These are phyloP conservation scores for Alligator sinensis DNA, from an alignment of 2,113 vertebrate species.

Conservation along the genomic window DNA sequence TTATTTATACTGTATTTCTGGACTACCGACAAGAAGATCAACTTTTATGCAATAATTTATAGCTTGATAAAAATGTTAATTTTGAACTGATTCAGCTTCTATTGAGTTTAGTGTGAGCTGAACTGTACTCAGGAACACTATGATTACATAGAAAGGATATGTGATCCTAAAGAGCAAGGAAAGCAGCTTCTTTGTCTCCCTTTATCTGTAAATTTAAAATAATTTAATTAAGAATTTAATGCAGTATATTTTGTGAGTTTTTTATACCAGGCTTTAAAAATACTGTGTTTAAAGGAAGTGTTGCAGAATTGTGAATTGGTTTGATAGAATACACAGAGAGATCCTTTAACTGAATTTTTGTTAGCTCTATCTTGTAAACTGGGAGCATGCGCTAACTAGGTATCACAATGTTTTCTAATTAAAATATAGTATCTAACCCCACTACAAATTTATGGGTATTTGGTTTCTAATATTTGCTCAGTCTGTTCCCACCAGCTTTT, in stretches of 20 bases:
- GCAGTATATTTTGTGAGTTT: neutral
- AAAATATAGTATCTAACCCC: neutral
- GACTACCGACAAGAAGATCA: neutral
- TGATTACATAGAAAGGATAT: neutral
- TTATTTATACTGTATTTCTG: neutral
- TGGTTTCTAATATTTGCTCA: constrained; percentile 13
- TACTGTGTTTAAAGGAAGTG: neutral
- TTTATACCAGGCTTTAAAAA: neutral
- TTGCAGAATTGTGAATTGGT: neutral
- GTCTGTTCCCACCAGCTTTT: neutral
- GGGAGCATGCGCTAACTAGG: neutral
- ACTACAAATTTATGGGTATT: neutral
- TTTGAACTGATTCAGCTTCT: neutral
- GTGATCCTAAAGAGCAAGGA: neutral
- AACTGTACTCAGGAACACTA: neutral
- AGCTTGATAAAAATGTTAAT: neutral
- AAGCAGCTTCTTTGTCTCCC: neutral
- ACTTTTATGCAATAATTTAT: neutral
- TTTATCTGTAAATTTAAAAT: neutral
- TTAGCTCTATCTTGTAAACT: neutral
- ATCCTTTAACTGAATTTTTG: neutral
- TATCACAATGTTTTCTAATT: neutral
- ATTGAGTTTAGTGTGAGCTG: neutral
- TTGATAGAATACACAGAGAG: neutral
- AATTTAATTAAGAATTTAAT: neutral